These are phyloP conservation scores for Aporophyla lueneburgensis DNA, from an alignment of 2,888 invertebrate genomes.

Conservation along the genomic window DNA sequence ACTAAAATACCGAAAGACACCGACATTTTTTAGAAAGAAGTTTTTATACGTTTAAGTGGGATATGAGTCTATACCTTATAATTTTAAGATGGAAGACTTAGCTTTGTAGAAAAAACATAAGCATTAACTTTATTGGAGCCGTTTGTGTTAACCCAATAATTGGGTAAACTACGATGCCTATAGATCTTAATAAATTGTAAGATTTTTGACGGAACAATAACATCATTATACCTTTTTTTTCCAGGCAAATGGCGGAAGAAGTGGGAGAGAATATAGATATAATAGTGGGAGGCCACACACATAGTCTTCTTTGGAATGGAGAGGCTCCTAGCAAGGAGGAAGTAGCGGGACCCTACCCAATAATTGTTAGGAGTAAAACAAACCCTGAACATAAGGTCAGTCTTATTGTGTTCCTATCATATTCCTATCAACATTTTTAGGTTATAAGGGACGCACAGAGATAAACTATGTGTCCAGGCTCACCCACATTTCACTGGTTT, in stretches of 20 bases:
- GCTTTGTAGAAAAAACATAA: background rate
- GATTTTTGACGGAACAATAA: background rate
- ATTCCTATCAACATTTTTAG: background rate
- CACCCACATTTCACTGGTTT: background rate
- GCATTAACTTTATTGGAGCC: background rate
- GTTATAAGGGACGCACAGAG: background rate
- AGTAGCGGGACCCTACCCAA: conserved; percentile 93
- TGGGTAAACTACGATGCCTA: background rate
- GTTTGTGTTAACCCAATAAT: background rate
- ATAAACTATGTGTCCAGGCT: background rate
- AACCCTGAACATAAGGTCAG: conserved; percentile 81
- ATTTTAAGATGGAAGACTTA: too few species aligned
- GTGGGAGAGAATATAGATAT: conserved; percentile 94
- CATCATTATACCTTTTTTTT: conserved; percentile 37
- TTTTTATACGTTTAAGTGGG: too few species aligned
- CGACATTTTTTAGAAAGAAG: too few species aligned
- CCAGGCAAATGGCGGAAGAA: conserved; percentile 91
- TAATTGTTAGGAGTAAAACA: conserved; percentile 80
- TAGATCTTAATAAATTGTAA: too few species aligned
- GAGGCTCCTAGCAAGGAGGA: conserved; percentile 89
- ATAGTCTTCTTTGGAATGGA: conserved; percentile 94
- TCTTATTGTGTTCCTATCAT: background rate
- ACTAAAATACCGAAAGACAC: too few species aligned
- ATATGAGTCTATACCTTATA: too few species aligned
- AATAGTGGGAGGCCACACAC: conserved; percentile 96